phyloP scores from a whole-genome alignment of 2,113 vertebrate genomes.

The Paramisgurnus dabryanus region DNA sequence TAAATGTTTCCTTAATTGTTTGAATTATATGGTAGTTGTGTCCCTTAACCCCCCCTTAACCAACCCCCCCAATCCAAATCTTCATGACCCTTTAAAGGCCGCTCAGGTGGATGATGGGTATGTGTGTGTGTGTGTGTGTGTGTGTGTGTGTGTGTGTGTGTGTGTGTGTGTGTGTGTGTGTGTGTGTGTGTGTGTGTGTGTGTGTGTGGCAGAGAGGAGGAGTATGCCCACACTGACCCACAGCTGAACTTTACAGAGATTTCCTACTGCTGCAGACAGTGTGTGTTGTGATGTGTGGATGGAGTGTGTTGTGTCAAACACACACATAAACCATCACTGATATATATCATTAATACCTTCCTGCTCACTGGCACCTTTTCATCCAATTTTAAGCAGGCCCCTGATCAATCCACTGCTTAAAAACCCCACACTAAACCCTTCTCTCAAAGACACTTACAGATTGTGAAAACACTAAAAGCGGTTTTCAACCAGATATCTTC shows the following conservation, averaged over 20 bases:
- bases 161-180: slow-evolving; percentile 42
- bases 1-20: slow-evolving; percentile 59
- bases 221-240: slow-evolving; percentile 58
- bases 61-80: slow-evolving; percentile 33
- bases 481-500: too few relatives aligned
- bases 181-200: slow-evolving; percentile 23
- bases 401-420: too few relatives aligned
- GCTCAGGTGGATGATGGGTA: slow-evolving; percentile 55
- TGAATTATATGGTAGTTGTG: slow-evolving; percentile 56
- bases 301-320: too few relatives aligned
- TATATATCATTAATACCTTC: too few relatives aligned
- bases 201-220: slow-evolving; percentile 39
- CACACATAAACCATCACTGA: too few relatives aligned
- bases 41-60: slow-evolving; percentile 39
- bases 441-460: too few relatives aligned
- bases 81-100: slow-evolving; percentile 49
- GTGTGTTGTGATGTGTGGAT: slow-evolving; percentile 33
- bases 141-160: slow-evolving; percentile 8
- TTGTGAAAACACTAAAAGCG: too few relatives aligned
- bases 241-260: slow-evolving; percentile 62
- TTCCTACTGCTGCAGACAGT: slow-evolving; percentile 57
- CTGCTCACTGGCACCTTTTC: too few relatives aligned
- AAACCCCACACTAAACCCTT: too few relatives aligned
- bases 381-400: too few relatives aligned
- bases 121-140: slow-evolving; percentile 46